phyloP scores from a whole-genome alignment of 1,140 invertebrate species.

The Drosophila nigromelanica region DNA sequence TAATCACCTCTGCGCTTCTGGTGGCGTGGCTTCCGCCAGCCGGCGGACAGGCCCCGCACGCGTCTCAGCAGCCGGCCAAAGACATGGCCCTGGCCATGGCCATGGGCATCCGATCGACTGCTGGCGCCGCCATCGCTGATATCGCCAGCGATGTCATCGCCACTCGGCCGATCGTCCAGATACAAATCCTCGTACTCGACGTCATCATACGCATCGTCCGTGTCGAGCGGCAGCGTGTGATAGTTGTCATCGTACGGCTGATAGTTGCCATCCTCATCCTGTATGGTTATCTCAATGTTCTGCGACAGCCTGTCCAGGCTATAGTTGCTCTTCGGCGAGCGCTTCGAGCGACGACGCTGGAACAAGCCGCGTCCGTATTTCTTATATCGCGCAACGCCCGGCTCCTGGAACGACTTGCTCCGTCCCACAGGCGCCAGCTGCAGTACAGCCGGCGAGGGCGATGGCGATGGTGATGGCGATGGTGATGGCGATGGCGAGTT shows the following conservation, averaged over 20 bases:
- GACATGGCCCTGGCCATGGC: conserved; percentile 54
- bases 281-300: conserved; percentile 83
- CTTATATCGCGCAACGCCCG: conserved; percentile 67
- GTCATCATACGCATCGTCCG: conserved; percentile 54
- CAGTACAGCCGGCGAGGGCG: conserved; percentile 21
- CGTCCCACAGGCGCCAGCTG: conserved; percentile 72
- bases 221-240: conserved; percentile 53
- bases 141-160: conserved; percentile 69
- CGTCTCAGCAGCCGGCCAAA: conserved; percentile 72
- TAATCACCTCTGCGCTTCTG: conserved; percentile 83
- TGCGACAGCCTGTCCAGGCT: conserved; percentile 75
- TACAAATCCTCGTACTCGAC: conserved; percentile 76
- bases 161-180: conserved; percentile 70
- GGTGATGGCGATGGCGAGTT: background rate
- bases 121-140: conserved; percentile 70
- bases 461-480: conserved; percentile 24
- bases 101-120: conserved; percentile 48
- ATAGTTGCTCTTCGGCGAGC: conserved; percentile 72
- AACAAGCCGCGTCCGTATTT: conserved; percentile 75
- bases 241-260: conserved; percentile 78
- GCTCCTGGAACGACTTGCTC: conserved; percentile 83
- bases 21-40: conserved; percentile 81
- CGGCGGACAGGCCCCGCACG: conserved; percentile 74
- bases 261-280: conserved; percentile 81
- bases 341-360: conserved; percentile 71